These are phyloP conservation scores for Uloborus plumipes DNA, from an alignment of 2,888 invertebrate genomes.

Conservation along the genomic window DNA sequence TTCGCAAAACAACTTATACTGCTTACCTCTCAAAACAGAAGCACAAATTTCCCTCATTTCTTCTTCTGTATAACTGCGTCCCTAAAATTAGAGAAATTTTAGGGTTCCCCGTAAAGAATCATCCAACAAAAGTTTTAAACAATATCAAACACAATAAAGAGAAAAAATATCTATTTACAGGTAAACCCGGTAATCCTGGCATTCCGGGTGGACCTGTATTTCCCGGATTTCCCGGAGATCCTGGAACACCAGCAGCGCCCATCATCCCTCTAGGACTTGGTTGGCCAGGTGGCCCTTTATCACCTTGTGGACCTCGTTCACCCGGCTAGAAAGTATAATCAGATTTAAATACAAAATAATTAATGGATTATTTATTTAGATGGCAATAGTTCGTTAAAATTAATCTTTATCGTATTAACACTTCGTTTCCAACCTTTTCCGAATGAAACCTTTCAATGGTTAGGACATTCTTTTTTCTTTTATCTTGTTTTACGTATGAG, in stretches of 20 bases:
- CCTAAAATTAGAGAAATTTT: constrained; percentile 65
- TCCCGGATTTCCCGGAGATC: constrained; percentile 65
- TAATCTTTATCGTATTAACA: too few relatives aligned
- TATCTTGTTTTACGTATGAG: too few relatives aligned
- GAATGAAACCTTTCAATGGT: too few relatives aligned
- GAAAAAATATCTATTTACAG: constrained; percentile 53
- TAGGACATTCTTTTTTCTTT: too few relatives aligned
- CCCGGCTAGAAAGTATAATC: constrained; percentile 42
- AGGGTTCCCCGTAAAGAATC: too few relatives aligned
- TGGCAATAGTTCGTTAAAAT: too few relatives aligned
- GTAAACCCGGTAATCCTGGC: constrained; percentile 71
- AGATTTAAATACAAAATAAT: background rate
- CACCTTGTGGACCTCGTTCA: constrained; percentile 51
- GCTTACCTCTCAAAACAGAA: constrained; percentile 82
- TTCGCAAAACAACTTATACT: background rate
- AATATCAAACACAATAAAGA: background rate
- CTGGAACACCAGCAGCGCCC: constrained; percentile 41
- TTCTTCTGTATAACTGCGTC: constrained; percentile 78
- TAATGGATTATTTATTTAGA: too few relatives aligned
- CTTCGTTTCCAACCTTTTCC: too few relatives aligned
- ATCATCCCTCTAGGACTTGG: constrained; percentile 47
- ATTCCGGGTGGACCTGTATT: constrained; percentile 69
- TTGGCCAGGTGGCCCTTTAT: constrained; percentile 51
- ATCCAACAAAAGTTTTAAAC: background rate
- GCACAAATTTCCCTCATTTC: constrained; percentile 88